Conservation (phyloP, 1,140 invertebrate genomes). For the Drosophila mojavensis region DNA sequence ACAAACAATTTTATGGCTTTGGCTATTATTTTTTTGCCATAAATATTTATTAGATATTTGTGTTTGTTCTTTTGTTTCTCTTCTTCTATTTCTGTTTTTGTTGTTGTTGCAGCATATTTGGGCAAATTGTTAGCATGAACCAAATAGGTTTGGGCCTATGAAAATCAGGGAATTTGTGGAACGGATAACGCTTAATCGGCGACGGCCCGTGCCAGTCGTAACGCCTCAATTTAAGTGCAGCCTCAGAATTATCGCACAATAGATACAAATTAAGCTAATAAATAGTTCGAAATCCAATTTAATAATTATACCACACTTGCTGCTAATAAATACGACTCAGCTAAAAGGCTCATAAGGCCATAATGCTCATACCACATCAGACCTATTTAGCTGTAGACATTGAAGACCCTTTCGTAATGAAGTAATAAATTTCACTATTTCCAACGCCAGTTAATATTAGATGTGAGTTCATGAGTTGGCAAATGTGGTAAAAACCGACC, state of each 20-base stretch:
- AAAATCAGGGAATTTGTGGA: background rate
- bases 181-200: background rate
- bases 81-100: background rate
- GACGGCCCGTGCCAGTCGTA: background rate
- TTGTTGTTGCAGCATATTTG: background rate
- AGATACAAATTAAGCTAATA: too few relatives aligned
- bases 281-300: too few relatives aligned
- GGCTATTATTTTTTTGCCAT: conserved; percentile 14
- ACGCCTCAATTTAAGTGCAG: conserved; percentile 3
- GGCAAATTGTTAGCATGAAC: conserved; percentile 6
- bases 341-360: too few relatives aligned
- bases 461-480: background rate
- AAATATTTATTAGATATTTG: conserved; percentile 17
- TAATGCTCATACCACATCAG: too few relatives aligned
- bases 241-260: background rate
- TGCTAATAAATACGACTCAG: too few relatives aligned
- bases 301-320: too few relatives aligned
- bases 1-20: conserved; percentile 16
- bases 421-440: background rate
- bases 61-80: conserved; percentile 9
- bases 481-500: background rate
- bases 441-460: background rate
- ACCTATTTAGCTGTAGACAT: too few relatives aligned
- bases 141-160: background rate
- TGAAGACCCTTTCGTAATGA: background rate